Percentiles rank a stretch among this genome's conserved stretches.
Evolutionary conservation across 2,888 invertebrate species (phyloP).

Genomic region (Drosophila austrosaltans): DNA sequence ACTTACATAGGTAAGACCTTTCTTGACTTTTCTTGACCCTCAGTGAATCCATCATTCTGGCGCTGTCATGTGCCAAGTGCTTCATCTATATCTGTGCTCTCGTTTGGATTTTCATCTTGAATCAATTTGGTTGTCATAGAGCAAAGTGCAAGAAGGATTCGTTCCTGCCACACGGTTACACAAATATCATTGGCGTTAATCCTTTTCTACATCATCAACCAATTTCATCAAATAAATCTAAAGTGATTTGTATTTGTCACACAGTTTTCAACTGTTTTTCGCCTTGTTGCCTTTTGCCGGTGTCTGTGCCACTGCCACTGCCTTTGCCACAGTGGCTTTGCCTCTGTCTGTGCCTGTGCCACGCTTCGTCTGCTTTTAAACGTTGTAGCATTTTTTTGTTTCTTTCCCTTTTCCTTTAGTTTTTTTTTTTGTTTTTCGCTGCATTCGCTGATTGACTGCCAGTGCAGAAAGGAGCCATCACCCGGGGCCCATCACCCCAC

Average conservation of each 20-base stretch:
- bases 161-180: constrained; percentile 36
- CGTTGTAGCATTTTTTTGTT: constrained; percentile 59
- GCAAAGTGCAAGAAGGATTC: constrained; percentile 14
- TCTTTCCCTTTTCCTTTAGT: constrained; percentile 18
- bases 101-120: constrained; percentile 48
- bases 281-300: constrained; percentile 31
- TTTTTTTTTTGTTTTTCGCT: constrained; percentile 22
- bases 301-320: neutral
- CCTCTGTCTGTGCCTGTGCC: neutral
- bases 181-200: constrained; percentile 77
- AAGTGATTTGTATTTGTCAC: constrained; percentile 79
- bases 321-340: neutral
- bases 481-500: neutral
- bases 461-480: constrained; percentile 29
- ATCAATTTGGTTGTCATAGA: constrained; percentile 52
- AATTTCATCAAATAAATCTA: constrained; percentile 79
- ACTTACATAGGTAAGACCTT: constrained; percentile 55
- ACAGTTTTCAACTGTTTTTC: constrained; percentile 64
- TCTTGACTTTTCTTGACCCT: constrained; percentile 26
- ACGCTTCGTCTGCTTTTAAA: constrained; percentile 65
- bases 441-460: constrained; percentile 62
- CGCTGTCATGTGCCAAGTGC: constrained; percentile 52
- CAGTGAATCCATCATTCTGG: constrained; percentile 59
- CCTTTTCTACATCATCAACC: constrained; percentile 79
- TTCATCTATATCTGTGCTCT: constrained; percentile 42